Evolutionary conservation across 2,888 invertebrate species (phyloP).

Genomic region (Julus scanicus): DNA sequence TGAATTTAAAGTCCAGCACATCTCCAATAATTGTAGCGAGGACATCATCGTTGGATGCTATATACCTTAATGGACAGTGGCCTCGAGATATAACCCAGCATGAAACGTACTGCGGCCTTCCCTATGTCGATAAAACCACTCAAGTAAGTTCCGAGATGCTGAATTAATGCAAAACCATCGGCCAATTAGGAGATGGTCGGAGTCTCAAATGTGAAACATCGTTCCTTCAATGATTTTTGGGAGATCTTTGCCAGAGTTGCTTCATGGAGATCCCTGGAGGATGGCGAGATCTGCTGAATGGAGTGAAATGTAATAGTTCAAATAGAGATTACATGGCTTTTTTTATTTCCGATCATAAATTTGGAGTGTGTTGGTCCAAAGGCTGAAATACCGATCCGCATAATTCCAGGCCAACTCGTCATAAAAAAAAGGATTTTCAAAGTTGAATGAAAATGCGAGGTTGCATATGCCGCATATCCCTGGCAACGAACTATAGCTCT

Average conservation of each 20-base stretch:
- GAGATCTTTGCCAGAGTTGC: neutral
- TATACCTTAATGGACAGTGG: conserved; percentile 83
- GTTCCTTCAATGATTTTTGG: neutral
- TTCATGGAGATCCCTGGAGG: neutral
- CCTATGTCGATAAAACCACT: conserved; percentile 82
- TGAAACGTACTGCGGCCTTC: conserved; percentile 73
- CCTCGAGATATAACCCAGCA: conserved; percentile 75
- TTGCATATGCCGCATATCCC: neutral
- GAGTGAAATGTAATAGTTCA: conserved; percentile 23
- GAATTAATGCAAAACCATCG: neutral
- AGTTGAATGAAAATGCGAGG: neutral
- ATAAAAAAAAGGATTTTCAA: conserved; percentile 12
- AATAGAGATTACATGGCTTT: neutral
- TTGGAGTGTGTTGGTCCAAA: neutral
- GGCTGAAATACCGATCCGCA: neutral
- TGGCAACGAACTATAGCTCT: no score
- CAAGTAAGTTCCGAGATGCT: conserved; percentile 71
- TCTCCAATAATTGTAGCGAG: conserved; percentile 64
- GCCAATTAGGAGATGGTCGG: no score
- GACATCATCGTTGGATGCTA: conserved; percentile 81
- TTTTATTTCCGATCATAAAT: neutral
- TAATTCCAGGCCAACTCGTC: neutral
- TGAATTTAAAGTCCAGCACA: conserved; percentile 52
- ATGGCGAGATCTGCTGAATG: conserved; percentile 26
- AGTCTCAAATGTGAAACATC: neutral